Evolutionary conservation across 2,888 invertebrate species (phyloP), one percentile per base, ranked within the genome.

Genomic region (Drymonia ruficornis): DNA sequence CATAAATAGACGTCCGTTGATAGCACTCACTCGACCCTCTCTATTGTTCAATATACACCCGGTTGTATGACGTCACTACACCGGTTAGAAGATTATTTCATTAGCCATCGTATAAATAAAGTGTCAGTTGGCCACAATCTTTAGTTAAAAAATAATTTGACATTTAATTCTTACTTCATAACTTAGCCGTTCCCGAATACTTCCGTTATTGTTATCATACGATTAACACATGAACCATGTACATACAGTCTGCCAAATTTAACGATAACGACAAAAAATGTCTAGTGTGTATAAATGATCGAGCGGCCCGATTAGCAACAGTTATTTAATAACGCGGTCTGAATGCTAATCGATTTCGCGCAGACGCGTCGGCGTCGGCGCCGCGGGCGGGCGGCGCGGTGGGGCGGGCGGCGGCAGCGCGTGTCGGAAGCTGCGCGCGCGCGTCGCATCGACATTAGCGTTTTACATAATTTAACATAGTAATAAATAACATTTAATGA

Each of bases 341-440:
- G 65, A 63, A 69, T 73, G 68, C 63, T 71, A 67, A 71, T 67
- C 49, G 59, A 48, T 55, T 52, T 45, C 55, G 59, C 55, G 70
- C 69, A 80, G 80, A 83, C 83, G 71, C 67, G 53, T 53, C 59
- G 82, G 80, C 82, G 81, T 70, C 81, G 56, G 64, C 74, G 61
- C 65, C 56, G 63, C 62, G 65, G 59, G 63, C 66, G 61, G 56
- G 43, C 42, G 50, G 43, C 38, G 19, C 50, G 36, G 36, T 12
- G 36, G 13, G 36, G 36, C 13, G 16, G 43, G 19, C 19, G 12
- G 18, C 34, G 34, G 34, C 34, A 58, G 52, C 44, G 34, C 52
- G 46, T 61, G 57, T 70, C 75, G 75, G 77, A 77, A 81, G 56
- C 70, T 55, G 50, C 59, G 63, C 64, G 64, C 70, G 73, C 67